These are phyloP conservation scores for Zaprionus bogoriensis DNA, from an alignment of 2,888 invertebrate species.

Conservation along the genomic window DNA sequence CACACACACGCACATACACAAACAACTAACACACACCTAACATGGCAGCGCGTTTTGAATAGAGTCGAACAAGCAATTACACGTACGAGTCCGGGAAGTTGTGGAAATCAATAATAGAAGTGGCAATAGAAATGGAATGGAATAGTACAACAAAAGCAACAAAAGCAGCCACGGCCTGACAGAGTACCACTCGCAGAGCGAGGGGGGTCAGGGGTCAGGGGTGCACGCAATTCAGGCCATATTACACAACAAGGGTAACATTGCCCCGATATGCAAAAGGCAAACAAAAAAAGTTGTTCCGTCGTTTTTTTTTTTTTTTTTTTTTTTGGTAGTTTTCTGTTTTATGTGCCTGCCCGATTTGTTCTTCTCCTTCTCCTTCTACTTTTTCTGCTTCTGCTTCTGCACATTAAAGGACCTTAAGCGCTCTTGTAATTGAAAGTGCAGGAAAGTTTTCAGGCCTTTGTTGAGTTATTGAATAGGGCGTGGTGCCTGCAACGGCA, in stretches of 20 bases:
- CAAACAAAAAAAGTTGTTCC: constrained; percentile 2
- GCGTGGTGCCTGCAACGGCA: constrained; percentile 54
- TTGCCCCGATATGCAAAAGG: constrained; percentile 38
- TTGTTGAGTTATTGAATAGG: constrained; percentile 72
- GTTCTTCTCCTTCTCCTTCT: neutral
- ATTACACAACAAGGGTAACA: constrained; percentile 73
- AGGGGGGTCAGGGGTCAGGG: neutral
- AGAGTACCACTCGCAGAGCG: neutral
- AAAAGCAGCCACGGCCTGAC: constrained; percentile 3
- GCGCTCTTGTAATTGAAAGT: constrained; percentile 68
- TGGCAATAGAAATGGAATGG: constrained; percentile 62
- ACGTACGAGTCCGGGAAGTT: constrained; percentile 27
- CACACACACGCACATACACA: constrained; percentile 31
- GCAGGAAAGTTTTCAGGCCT: constrained; percentile 61
- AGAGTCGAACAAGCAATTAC: constrained; percentile 43
- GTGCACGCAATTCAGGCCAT: constrained; percentile 59
- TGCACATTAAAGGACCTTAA: constrained; percentile 46
- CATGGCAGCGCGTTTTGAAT: constrained; percentile 39
- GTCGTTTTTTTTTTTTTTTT: constrained; percentile 8
- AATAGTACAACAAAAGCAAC: constrained; percentile 22
- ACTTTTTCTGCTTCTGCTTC: constrained; percentile 14
- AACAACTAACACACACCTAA: neutral
- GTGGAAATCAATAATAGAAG: constrained; percentile 57
- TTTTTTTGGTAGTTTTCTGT: constrained; percentile 19
- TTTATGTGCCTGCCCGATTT: constrained; percentile 1